phyloP scores from a whole-genome alignment of 53 echinoderm and acorn worm genomes.

The Temnopleurus reevesii region DNA sequence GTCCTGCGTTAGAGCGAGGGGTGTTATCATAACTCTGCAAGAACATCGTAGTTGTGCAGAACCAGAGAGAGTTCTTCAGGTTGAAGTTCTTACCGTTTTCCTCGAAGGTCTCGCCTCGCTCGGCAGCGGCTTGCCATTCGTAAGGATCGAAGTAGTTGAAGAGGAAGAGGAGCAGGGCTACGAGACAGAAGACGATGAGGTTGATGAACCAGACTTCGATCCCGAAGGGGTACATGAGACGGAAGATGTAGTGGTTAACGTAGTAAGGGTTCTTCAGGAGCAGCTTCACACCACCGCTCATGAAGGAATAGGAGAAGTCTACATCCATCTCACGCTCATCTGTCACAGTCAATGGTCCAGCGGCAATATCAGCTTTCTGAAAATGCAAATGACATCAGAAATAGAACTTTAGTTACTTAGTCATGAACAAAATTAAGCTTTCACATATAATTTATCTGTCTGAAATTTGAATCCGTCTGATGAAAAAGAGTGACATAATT shows the following conservation, averaged over 20 bases:
- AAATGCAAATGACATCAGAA: background rate
- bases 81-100: constrained; percentile 94
- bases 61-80: constrained; percentile 96
- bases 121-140: constrained; percentile 92
- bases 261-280: constrained; percentile 83
- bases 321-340: constrained; percentile 77
- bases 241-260: constrained; percentile 84
- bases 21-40: constrained; percentile 93
- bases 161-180: constrained; percentile 76
- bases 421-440: too few species aligned
- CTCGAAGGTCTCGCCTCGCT: constrained; percentile 81
- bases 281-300: constrained; percentile 89
- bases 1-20: constrained; percentile 90
- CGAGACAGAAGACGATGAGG: constrained; percentile 77
- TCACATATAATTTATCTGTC: too few species aligned
- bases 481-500: too few species aligned
- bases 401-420: too few species aligned
- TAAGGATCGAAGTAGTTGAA: constrained; percentile 96
- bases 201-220: constrained; percentile 97
- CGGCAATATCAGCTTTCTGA: constrained; percentile 98
- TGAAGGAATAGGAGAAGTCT: constrained; percentile 97
- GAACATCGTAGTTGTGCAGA: constrained; percentile 83
- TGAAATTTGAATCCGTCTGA: too few species aligned
- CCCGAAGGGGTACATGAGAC: constrained; percentile 94
- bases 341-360: constrained; percentile 94